Conservation (phyloP, 92 coral and sea anemone species). For the Hydrozoanthus gracilis region DNA sequence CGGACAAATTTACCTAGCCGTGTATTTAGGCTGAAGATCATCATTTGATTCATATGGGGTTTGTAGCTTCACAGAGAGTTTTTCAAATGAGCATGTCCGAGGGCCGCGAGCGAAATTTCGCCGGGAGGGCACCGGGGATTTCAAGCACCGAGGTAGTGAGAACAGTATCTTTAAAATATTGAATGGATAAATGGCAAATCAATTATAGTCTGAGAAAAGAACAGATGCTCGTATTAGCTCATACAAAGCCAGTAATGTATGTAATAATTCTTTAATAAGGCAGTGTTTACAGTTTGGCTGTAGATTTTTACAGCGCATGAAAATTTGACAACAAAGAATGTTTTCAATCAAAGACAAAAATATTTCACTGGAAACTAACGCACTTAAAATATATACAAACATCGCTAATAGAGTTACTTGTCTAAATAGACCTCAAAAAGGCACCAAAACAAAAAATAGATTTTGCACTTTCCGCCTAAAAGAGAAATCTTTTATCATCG, state of each 20-base stretch:
- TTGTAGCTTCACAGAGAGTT: background rate
- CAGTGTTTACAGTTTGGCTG: conserved; percentile 63
- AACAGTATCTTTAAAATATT: conserved; percentile 70
- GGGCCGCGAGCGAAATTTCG: conserved; percentile 21
- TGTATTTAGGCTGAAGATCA: background rate
- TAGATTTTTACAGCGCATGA: conserved; percentile 56
- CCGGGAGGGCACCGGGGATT: conserved; percentile 82
- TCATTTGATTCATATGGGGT: background rate
- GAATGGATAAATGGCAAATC: conserved; percentile 86
- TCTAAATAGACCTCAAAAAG: conserved; percentile 21
- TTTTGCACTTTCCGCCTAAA: conserved; percentile 18
- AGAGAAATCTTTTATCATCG: conserved; percentile 7
- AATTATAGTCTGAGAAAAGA: conserved; percentile 86
- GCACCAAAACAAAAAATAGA: conserved; percentile 10
- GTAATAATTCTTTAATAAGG: conserved; percentile 84
- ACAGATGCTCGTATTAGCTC: conserved; percentile 78
- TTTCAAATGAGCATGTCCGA: background rate
- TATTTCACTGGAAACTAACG: conserved; percentile 13
- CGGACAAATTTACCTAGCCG: conserved; percentile 47
- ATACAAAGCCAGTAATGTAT: conserved; percentile 70
- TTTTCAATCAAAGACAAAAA: conserved; percentile 17
- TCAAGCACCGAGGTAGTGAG: conserved; percentile 6
- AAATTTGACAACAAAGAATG: conserved; percentile 34
- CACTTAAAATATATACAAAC: conserved; percentile 32
- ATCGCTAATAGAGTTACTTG: conserved; percentile 40